Percentiles rank a stretch among this genome's conserved stretches.
Evolutionary conservation across 1,140 invertebrate genomes (phyloP).

Genomic region (Adelges cooleyi): DNA sequence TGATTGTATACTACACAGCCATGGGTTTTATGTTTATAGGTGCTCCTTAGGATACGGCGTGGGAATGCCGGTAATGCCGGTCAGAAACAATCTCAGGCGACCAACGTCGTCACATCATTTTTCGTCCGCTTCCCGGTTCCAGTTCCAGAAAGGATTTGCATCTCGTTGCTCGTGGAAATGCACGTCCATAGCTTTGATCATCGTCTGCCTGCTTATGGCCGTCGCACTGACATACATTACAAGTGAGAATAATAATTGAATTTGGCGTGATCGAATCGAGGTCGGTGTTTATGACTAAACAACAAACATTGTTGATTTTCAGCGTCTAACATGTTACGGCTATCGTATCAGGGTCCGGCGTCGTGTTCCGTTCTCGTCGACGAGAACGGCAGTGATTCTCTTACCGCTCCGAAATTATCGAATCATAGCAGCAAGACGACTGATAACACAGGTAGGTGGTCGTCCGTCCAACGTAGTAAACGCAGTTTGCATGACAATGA

Average conservation of each 20-base stretch:
- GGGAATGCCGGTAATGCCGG: constrained; percentile 56
- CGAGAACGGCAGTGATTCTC: constrained; percentile 37
- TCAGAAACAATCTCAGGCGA: constrained; percentile 56
- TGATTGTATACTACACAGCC: no score
- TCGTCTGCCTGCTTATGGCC: constrained; percentile 64
- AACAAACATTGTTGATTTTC: constrained; percentile 34
- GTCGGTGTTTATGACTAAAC: no score
- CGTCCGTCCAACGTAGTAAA: background rate
- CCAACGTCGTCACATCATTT: constrained; percentile 49
- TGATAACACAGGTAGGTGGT: constrained; percentile 24
- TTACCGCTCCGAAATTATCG: background rate
- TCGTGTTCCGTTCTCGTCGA: constrained; percentile 71
- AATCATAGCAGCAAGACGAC: background rate
- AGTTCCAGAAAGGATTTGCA: constrained; percentile 76
- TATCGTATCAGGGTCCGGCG: constrained; percentile 64
- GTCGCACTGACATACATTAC: constrained; percentile 76
- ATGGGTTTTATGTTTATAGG: constrained; percentile 35
- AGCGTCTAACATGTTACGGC: constrained; percentile 69
- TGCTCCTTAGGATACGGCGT: constrained; percentile 50
- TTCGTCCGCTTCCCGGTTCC: constrained; percentile 54
- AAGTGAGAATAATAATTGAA: no score
- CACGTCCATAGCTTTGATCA: constrained; percentile 72
- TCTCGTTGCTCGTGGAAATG: constrained; percentile 83
- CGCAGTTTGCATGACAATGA: constrained; percentile 9
- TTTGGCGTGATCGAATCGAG: no score